Evolutionary conservation across 2,797 vertebrate species (phyloP).

Genomic region (Peromyscus eremicus): DNA sequence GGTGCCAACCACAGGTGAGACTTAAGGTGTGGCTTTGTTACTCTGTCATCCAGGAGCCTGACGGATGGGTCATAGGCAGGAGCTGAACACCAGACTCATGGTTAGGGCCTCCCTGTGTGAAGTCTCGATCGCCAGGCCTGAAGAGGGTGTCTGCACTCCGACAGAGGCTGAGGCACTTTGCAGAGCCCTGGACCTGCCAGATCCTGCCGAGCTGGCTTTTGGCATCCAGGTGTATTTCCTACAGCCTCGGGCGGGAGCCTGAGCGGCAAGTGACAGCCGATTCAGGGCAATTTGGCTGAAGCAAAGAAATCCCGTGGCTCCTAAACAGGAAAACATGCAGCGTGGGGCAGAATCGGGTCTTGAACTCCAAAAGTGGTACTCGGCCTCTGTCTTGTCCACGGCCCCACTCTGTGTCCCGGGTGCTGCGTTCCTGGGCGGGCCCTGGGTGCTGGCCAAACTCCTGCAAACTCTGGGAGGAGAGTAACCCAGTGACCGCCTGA

Average conservation of each 20-base stretch:
- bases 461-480: background rate
- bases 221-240: background rate
- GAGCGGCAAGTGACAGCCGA: background rate
- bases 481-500: background rate
- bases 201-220: background rate
- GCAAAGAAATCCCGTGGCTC: background rate
- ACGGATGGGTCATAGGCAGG: background rate
- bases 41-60: background rate
- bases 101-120: background rate
- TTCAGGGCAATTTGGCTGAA: background rate
- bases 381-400: no score
- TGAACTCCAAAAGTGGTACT: no score
- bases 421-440: background rate
- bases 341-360: background rate
- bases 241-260: background rate
- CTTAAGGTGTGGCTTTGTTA: background rate
- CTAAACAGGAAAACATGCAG: background rate
- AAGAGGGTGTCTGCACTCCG: background rate
- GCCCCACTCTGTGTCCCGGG: background rate
- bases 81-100: no score
- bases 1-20: background rate
- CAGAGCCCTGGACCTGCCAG: background rate
- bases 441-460: background rate
- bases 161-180: background rate
- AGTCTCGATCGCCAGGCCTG: background rate